Conservation (phyloP, 1,140 invertebrate species). For the Drosophila quadrilineata region DNA sequence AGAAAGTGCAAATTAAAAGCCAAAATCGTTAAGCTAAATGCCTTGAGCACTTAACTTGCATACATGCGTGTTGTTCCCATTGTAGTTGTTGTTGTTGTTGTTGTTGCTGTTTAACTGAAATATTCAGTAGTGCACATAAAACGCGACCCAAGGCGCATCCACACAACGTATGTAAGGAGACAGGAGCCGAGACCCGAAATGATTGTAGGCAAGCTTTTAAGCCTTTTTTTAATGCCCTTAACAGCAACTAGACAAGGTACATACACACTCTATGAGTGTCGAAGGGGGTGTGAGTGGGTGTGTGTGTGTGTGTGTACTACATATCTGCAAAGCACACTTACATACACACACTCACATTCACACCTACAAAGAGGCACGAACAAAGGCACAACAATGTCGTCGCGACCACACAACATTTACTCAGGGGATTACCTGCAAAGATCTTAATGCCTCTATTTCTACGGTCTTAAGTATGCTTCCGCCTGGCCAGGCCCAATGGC, state of each 20-base stretch:
- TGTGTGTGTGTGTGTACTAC: conserved; percentile 7
- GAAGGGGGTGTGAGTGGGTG: too few relatives aligned
- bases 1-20: conserved; percentile 63
- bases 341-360: conserved; percentile 3
- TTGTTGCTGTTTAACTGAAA: conserved; percentile 46
- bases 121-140: conserved; percentile 53
- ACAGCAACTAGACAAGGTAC: conserved; percentile 54
- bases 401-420: conserved; percentile 70
- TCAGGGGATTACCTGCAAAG: conserved; percentile 79
- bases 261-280: conserved; percentile 10
- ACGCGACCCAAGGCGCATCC: conserved; percentile 24
- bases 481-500: conserved; percentile 18
- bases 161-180: conserved; percentile 5
- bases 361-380: background rate
- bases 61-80: conserved; percentile 28
- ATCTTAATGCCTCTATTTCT: conserved; percentile 81
- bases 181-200: conserved; percentile 21
- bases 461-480: conserved; percentile 79
- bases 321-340: conserved; percentile 1
- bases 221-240: conserved; percentile 64
- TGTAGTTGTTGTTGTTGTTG: conserved; percentile 10
- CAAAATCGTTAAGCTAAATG: conserved; percentile 64
- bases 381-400: conserved; percentile 40
- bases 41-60: conserved; percentile 71
- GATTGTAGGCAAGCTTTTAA: conserved; percentile 59